phyloP scores from a whole-genome alignment of 2,888 invertebrate genomes.

The Apodemia hepburni region DNA sequence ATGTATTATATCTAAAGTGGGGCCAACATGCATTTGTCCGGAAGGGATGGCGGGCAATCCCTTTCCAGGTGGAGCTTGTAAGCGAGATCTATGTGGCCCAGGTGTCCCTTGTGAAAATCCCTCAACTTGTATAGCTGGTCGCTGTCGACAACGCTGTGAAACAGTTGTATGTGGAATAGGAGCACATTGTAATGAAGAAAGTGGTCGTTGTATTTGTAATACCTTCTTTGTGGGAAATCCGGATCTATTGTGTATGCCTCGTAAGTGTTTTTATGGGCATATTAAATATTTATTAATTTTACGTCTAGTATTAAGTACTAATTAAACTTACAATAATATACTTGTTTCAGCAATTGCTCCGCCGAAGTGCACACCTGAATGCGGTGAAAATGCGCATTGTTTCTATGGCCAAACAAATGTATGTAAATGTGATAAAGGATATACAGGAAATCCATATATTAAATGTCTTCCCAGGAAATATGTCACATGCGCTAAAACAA shows the following conservation, averaged over 20 bases:
- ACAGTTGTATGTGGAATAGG: slow-evolving; percentile 93
- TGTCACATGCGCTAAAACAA: slow-evolving; percentile 84
- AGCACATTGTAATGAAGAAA: slow-evolving; percentile 89
- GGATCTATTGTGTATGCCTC: slow-evolving; percentile 93
- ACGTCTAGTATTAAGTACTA: background rate
- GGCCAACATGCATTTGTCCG: slow-evolving; percentile 93
- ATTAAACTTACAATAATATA: slow-evolving; percentile 12
- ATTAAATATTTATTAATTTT: slow-evolving; percentile 18
- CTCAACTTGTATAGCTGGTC: slow-evolving; percentile 90
- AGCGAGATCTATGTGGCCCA: slow-evolving; percentile 89
- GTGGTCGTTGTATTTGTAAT: slow-evolving; percentile 92
- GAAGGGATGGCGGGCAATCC: slow-evolving; percentile 94
- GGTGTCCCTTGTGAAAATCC: slow-evolving; percentile 88
- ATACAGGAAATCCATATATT: slow-evolving; percentile 92
- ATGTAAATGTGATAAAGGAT: slow-evolving; percentile 92
- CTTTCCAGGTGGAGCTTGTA: slow-evolving; percentile 93
- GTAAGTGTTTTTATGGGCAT: slow-evolving; percentile 77
- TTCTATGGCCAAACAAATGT: slow-evolving; percentile 88
- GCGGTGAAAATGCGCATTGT: slow-evolving; percentile 92
- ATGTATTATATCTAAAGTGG: slow-evolving; percentile 90
- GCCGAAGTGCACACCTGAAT: slow-evolving; percentile 89
- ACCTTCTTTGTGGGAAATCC: slow-evolving; percentile 94
- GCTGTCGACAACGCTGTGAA: slow-evolving; percentile 94
- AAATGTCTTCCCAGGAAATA: slow-evolving; percentile 87
- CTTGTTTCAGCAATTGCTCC: slow-evolving; percentile 84